phyloP scores from a whole-genome alignment of 2,888 invertebrate species.

The Yponomeuta malinellus region DNA sequence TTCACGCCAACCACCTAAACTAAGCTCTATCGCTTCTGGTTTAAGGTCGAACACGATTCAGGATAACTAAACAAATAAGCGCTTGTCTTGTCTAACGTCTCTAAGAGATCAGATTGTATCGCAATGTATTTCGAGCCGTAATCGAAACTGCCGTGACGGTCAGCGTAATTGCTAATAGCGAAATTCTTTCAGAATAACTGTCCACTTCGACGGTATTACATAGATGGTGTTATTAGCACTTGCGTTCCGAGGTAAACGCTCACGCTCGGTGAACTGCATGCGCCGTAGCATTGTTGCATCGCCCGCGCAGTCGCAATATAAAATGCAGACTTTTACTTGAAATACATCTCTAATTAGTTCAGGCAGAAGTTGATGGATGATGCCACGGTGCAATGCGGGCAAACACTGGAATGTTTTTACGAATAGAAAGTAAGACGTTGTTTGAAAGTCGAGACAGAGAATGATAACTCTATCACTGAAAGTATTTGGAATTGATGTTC shows the following conservation, averaged over 20 bases:
- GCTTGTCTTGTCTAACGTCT: conserved; percentile 13
- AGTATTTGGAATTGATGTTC: background rate
- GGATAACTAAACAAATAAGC: conserved; percentile 6
- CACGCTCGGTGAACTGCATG: background rate
- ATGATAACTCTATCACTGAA: conserved; percentile 2
- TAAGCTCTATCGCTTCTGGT: background rate
- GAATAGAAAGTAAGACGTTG: conserved; percentile 11
- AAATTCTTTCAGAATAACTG: conserved; percentile 26
- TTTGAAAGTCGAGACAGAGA: conserved; percentile 2
- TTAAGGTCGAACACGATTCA: background rate
- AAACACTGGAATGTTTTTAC: conserved; percentile 24
- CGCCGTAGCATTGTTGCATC: background rate
- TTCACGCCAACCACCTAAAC: background rate
- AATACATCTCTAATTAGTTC: conserved; percentile 44
- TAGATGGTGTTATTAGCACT: background rate
- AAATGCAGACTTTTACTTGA: conserved; percentile 18
- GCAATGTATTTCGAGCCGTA: conserved; percentile 41
- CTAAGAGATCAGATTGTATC: conserved; percentile 16
- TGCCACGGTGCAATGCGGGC: conserved; percentile 33
- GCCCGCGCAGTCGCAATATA: conserved; percentile 2
- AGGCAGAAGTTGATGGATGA: conserved; percentile 50
- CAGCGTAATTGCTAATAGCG: conserved; percentile 48
- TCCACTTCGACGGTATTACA: background rate
- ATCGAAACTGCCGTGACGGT: conserved; percentile 59
- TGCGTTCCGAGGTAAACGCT: background rate